Percentiles rank a stretch among this genome's conserved stretches.
These are phyloP conservation scores for Eretmocerus hayati DNA, from an alignment of 2,888 invertebrate genomes.

Conservation along the genomic window DNA sequence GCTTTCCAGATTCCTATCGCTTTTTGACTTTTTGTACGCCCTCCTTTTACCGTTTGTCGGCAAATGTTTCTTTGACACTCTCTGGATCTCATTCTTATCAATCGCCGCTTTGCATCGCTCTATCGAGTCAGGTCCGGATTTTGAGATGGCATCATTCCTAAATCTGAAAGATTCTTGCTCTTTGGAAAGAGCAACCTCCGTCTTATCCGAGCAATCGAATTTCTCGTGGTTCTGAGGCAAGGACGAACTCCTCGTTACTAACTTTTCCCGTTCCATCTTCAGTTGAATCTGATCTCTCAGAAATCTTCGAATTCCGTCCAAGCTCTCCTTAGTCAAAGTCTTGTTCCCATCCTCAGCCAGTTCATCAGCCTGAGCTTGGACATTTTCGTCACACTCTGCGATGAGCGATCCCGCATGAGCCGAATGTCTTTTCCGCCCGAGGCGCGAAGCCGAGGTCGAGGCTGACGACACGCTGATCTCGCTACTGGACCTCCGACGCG, in stretches of 20 bases:
- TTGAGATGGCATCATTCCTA: constrained; percentile 34
- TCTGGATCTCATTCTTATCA: constrained; percentile 17
- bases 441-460: neutral
- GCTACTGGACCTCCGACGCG: constrained; percentile 36
- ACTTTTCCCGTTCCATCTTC: constrained; percentile 31
- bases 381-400: neutral
- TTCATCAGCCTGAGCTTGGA: neutral
- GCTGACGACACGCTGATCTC: constrained; percentile 26
- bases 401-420: constrained; percentile 17
- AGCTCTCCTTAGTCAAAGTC: constrained; percentile 23
- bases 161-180: no score
- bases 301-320: constrained; percentile 30
- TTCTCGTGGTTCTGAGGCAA: no score
- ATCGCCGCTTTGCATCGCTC: constrained; percentile 2
- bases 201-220: no score
- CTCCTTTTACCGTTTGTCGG: constrained; percentile 32
- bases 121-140: constrained; percentile 2
- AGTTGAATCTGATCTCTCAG: constrained; percentile 30
- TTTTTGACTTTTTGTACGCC: constrained; percentile 36
- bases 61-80: constrained; percentile 23
- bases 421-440: constrained; percentile 27
- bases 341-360: constrained; percentile 4
- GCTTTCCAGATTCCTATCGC: constrained; percentile 32
- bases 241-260: neutral
- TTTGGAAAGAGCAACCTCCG: no score